Evolutionary conservation across 2,888 invertebrate species (phyloP).

Genomic region (Meteorus cinctellus): DNA sequence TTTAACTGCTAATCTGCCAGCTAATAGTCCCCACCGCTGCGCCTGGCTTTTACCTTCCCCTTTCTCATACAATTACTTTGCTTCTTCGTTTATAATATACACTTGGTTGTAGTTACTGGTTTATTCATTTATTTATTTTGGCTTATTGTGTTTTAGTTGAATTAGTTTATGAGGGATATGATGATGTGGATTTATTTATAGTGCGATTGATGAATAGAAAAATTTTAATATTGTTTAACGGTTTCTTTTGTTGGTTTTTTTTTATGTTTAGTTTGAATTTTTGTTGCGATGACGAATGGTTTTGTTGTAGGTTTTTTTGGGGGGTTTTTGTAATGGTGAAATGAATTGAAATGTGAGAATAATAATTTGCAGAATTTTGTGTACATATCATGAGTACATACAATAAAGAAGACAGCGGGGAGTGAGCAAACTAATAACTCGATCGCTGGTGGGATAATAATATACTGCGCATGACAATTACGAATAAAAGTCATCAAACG

Average conservation of each 20-base stretch:
- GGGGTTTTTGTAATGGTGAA: too few species aligned
- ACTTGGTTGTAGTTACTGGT: neutral
- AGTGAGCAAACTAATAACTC: neutral
- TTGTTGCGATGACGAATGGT: too few species aligned
- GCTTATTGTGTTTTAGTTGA: too few species aligned
- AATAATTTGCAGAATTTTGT: neutral
- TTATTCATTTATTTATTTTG: conserved; percentile 5
- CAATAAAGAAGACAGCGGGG: neutral
- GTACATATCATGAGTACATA: neutral
- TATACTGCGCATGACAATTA: neutral
- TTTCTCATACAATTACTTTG: conserved; percentile 45
- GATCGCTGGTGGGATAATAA: conserved; percentile 17
- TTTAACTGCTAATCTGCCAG: conserved; percentile 73
- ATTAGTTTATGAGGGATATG: too few species aligned
- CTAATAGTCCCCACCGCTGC: conserved; percentile 66
- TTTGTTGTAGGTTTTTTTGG: too few species aligned
- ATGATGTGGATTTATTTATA: too few species aligned
- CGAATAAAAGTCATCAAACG: neutral
- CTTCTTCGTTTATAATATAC: conserved; percentile 2
- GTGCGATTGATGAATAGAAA: too few species aligned
- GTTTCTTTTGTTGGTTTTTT: too few species aligned
- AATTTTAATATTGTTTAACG: too few species aligned
- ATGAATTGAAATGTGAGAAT: neutral
- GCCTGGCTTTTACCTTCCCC: conserved; percentile 38
- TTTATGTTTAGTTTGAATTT: too few species aligned